Base-by-base conservation (phyloP, 2,797 vertebrate species). In the Chrysolophus pictus region DNA sequence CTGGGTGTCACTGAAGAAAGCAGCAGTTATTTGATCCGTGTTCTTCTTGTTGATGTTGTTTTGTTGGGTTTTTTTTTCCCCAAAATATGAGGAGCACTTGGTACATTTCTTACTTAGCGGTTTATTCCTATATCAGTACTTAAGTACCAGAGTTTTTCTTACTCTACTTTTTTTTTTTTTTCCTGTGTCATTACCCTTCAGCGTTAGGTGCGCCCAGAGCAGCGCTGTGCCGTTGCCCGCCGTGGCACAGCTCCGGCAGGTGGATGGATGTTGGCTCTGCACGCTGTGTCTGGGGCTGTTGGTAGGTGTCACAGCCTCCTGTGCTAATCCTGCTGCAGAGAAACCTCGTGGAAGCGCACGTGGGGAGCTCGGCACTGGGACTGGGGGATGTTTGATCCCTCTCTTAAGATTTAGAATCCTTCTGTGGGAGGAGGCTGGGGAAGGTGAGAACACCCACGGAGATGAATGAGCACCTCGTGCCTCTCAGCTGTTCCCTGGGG, bases 381-480 rank as follows among this genome's bases (percentile, higher is more conserved):
- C 21, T 4, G 15, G 47, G 69, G 73, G 65, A 2, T 60, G 62
- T 31, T 56, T 28, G 42, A 84, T 84, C 74, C 21, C 11, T 39
- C 55, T 58, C 62, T 87, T 72, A 17, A 65, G 16, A 70, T 89
- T 39, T n/a, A 23, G 53, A 92, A 84, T 53, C 37, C 19, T 69
- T 39, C 8, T 9, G 62, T 55, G 65, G 63, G 63, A 70, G 64
- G 70, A 51, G 51, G 62, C 82, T 69, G 60, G 70, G 67, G 76
- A 80, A 75, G 90, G 70, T 90, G 70, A 91, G 96, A 96, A 92
- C 95, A 96, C 94, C 96, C 90, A 93, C 70, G 6, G 85, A 94
- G 96, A 96, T 96, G 88, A 96, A 93, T 35, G 94, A 91, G 80
- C 86, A 87, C 64, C 76, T 88, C 77, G 74, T 87, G 49, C 83